Conservation (phyloP, 2,888 invertebrate species). For the Alloscopus bannaensis region DNA sequence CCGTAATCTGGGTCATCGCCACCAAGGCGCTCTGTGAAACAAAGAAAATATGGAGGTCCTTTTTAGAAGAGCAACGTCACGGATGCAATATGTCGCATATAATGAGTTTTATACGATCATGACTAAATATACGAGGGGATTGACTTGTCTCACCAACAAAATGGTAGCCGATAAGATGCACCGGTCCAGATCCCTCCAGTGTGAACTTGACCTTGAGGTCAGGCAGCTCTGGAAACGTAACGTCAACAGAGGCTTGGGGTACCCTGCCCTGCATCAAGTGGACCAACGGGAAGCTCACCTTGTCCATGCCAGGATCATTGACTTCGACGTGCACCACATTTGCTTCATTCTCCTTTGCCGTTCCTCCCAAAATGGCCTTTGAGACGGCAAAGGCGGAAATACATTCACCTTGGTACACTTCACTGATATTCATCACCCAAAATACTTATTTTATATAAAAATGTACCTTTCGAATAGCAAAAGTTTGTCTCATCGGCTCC, state of each 20-base stretch:
- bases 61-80: background rate
- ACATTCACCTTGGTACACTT: background rate
- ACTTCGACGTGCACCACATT: conserved; percentile 27
- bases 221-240: conserved; percentile 27
- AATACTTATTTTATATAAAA: background rate
- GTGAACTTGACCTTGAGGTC: conserved; percentile 30
- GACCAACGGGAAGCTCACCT: conserved; percentile 38
- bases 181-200: conserved; percentile 55
- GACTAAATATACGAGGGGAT: no score
- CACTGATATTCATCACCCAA: background rate
- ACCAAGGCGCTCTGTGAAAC: conserved; percentile 16
- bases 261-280: conserved; percentile 28
- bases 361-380: conserved; percentile 31
- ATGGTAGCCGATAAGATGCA: conserved; percentile 49
- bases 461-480: conserved; percentile 29
- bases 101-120: background rate
- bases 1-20: conserved; percentile 33
- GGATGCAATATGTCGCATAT: background rate
- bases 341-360: conserved; percentile 30
- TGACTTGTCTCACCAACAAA: conserved; percentile 42
- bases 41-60: background rate
- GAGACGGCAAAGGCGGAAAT: background rate
- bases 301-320: conserved; percentile 10
- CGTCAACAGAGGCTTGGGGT: conserved; percentile 32
- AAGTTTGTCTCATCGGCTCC: conserved; percentile 15